Conservation (phyloP, 2,113 vertebrate genomes). For the Odobenus rosmarus region DNA sequence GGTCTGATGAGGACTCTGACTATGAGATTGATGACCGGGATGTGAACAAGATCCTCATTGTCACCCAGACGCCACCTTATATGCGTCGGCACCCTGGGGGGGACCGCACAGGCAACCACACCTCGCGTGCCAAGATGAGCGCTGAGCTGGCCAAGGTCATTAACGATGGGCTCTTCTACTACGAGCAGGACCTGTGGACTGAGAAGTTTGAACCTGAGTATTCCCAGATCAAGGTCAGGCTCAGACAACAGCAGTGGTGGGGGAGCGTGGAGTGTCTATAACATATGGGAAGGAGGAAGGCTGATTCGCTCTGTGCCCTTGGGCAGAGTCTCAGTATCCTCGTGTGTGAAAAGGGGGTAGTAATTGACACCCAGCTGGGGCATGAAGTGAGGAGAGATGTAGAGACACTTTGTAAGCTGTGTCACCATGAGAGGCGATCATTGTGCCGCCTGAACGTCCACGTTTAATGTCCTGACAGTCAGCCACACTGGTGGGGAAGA, state of each 20-base stretch:
- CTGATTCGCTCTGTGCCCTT: neutral
- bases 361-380: neutral
- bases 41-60: slow-evolving; percentile 99
- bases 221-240: slow-evolving; percentile 97
- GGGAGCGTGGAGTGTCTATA: neutral
- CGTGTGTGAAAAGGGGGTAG: neutral
- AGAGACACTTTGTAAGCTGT: neutral
- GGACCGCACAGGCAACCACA: slow-evolving; percentile 96
- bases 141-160: slow-evolving; percentile 96
- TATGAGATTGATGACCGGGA: slow-evolving; percentile 97
- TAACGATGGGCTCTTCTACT: slow-evolving; percentile 98
- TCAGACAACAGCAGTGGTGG: fast-evolving
- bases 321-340: neutral
- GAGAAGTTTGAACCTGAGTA: slow-evolving; percentile 97
- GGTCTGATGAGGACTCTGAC: slow-evolving; percentile 98
- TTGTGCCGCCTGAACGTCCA: neutral
- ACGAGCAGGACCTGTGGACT: slow-evolving; percentile 98
- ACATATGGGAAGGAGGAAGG: neutral
- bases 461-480: neutral
- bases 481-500: neutral
- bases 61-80: slow-evolving; percentile 97
- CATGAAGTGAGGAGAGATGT: neutral
- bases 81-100: slow-evolving; percentile 97
- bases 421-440: too few relatives aligned
- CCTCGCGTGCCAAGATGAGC: slow-evolving; percentile 95